Conservation (phyloP, 1,140 invertebrate genomes). For the Bemisia tabaci region DNA sequence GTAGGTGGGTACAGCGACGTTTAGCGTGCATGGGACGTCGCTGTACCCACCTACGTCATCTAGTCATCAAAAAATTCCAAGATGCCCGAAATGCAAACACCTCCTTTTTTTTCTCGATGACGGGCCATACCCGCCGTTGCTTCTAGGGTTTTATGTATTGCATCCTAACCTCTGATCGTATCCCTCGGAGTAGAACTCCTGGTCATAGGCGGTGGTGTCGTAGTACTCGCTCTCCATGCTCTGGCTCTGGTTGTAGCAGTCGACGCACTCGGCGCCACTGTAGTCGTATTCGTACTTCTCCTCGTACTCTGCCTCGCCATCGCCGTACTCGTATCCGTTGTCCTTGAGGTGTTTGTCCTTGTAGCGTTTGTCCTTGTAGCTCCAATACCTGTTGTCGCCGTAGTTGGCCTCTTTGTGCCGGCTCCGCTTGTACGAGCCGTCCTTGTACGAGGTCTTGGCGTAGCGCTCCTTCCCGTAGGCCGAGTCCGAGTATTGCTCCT, state of each 20-base stretch:
- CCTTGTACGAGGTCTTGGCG: constrained; percentile 17
- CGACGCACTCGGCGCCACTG: neutral
- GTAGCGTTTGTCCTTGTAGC: constrained; percentile 4
- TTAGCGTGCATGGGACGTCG: too few relatives aligned
- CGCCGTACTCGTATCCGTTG: neutral
- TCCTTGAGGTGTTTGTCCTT: neutral
- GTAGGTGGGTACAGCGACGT: too few relatives aligned
- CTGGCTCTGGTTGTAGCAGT: neutral
- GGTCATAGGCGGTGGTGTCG: neutral
- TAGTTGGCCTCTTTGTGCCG: constrained; percentile 19
- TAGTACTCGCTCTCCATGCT: neutral
- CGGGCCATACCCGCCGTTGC: too few relatives aligned
- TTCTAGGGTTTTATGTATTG: too few relatives aligned
- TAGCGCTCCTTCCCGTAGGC: constrained; percentile 23
- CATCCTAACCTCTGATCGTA: neutral
- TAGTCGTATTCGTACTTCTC: neutral
- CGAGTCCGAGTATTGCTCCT: constrained; percentile 31
- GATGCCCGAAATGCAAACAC: too few relatives aligned
- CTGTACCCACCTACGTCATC: too few relatives aligned
- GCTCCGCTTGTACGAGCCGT: constrained; percentile 14
- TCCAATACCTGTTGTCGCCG: constrained; percentile 10
- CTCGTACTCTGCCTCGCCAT: neutral
- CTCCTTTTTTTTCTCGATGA: too few relatives aligned
- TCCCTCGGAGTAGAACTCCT: neutral
- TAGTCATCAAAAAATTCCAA: too few relatives aligned